Conservation (phyloP, 2,113 vertebrate species). For the Limnothrissa miodon region DNA sequence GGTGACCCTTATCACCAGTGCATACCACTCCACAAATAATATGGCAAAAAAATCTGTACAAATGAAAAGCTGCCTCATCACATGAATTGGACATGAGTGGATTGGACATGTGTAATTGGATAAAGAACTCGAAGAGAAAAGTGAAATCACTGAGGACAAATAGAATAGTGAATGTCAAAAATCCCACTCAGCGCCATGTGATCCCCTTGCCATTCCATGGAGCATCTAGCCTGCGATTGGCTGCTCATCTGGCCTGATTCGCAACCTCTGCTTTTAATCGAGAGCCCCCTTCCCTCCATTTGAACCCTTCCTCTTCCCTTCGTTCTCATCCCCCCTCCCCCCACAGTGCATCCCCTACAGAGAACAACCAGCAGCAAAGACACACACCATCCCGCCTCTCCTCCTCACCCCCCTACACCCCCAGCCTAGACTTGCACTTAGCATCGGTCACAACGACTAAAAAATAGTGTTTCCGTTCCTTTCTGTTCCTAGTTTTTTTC, state of each 20-base stretch:
- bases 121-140: conserved; percentile 22
- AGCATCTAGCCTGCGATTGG: conserved; percentile 78
- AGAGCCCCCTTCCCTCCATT: conserved; percentile 53
- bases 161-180: conserved; percentile 24
- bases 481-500: not conserved
- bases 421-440: not conserved
- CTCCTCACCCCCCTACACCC: conserved; percentile 23
- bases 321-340: conserved; percentile 60
- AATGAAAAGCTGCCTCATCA: conserved; percentile 89
- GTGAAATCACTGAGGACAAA: conserved; percentile 25
- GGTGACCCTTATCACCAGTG: not conserved
- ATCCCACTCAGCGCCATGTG: conserved; percentile 56
- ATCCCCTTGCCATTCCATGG: conserved; percentile 76
- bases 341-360: conserved; percentile 76
- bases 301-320: conserved; percentile 39
- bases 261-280: conserved; percentile 81
- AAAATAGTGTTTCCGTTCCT: not conserved
- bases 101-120: not conserved
- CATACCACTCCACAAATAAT: conserved; percentile 6
- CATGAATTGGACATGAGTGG: conserved; percentile 56
- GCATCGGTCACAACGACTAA: not conserved
- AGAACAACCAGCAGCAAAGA: conserved; percentile 99
- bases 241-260: conserved; percentile 89
- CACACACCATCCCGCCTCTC: conserved; percentile 72
- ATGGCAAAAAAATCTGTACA: conserved; percentile 28